Base-by-base conservation (phyloP, 2,797 vertebrate species). In the Falco biarmicus region DNA sequence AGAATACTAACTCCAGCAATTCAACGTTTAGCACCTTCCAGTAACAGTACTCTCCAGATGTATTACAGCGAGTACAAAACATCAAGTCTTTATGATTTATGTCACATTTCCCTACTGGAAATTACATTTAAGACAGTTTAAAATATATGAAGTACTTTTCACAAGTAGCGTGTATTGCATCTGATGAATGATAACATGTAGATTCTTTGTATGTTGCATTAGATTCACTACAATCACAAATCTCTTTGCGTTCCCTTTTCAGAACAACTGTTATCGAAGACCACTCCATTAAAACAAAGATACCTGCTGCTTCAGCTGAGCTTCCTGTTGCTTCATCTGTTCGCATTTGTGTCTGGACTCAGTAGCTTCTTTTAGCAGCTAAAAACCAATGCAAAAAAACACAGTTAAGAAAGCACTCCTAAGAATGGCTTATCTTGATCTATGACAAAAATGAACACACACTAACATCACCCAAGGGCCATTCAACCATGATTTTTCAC, bases 261-360 rank as follows among this genome's bases (percentile, higher is more conserved):
- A 5, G 20, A 87, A 45, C 15, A 71, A 39, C n/a, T 64, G 6
- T 22, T 87, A 83, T 3, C n/a, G 29, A 93, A 81, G 13, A 78
- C 3, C 7, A 64, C 25, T 39, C 13, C 8, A 47, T 77, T 48
- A 63, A 53, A 57, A 43, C 41, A 87, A 53, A 61, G 7, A 28
- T 97, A 99, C 99, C 99, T 99, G 99, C 83, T 99, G 99, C 91
- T 99, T 99, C 60, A 99, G 98, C 94, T 99, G 99, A 53, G 98
- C 98, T 97, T 99, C 99, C 96, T 99, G 99, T 87, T 99, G 99
- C 97, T 99, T 99, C 99, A 99, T 99, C 97, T 99, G 98, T 96
- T 99, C 99, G 97, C 99, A 99, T 98, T 99, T 99, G 96, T 98
- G 99, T 80, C 99, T 99, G 22, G 99, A 99, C 97, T 99, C 99